Base-by-base conservation (phyloP, 2,888 invertebrate genomes). In the Megastigmus dorsalis region DNA sequence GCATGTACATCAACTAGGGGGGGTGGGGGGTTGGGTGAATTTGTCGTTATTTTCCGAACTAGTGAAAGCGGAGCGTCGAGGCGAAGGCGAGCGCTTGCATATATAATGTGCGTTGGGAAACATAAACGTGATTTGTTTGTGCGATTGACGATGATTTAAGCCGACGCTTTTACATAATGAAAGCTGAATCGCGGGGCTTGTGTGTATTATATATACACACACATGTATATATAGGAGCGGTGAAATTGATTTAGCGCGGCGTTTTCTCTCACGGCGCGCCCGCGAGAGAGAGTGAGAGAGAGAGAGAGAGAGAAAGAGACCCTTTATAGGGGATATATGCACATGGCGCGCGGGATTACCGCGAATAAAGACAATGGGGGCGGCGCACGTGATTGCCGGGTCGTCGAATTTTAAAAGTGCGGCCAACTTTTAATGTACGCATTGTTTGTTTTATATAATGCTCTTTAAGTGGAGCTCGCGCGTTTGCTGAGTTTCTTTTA, bases 121-220 rank as follows among this genome's bases (percentile, higher is more conserved):
- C 66, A 20, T 57, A 38, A 60, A 67, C 72, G 72, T 73, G 66
- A 73, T 73, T 73, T 60, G 72, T 73, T 66, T 65, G 41, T 20
- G 52, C 59, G 72, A 73, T 73, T 43, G 72, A 66, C 60, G 72
- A 73, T 73, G 65, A 72, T 73, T 73, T 73, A 73, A 73, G 38
- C 41, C 60, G 52, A 60, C 60, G 60, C 52, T 67, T n/a, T 67
- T 73, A 52, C 59, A 67, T 73, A 73, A 73, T 66, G 60, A 73
- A 73, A 73, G 52, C 60, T 48, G 50, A 43, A 20, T 38, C 15
- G 50, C 52, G 18, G n/a, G n/a, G n/a, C n/a, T n/a, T 30, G n/a
- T 28, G n/a, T 15, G 38, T n/a, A n/a, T n/a, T n/a, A n/a, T n/a
- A n/a, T n/a, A n/a, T n/a, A n/a, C 55, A 59, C 15, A 50, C n/a